Conservation (phyloP, 2,113 vertebrate genomes). For the Scalopus aquaticus region DNA sequence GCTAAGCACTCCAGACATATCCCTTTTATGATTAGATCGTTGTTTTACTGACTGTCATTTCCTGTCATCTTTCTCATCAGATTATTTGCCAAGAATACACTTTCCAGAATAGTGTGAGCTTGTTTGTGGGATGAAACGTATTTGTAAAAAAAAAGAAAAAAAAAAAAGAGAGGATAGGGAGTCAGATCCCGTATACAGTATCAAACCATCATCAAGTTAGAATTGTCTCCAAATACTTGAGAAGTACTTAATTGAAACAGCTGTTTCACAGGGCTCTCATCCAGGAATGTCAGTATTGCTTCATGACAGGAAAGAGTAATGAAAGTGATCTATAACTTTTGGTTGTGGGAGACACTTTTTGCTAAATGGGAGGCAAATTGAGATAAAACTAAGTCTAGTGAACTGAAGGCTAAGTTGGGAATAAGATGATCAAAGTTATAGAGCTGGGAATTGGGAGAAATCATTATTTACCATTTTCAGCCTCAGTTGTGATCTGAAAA, state of each 20-base stretch:
- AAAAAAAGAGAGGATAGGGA: not conserved
- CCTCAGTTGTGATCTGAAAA: not conserved
- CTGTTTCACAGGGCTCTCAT: not conserved
- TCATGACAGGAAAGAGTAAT: conserved; percentile 18
- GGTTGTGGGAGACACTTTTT: conserved; percentile 34
- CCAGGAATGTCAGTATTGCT: not conserved
- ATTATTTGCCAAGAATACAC: conserved; percentile 25
- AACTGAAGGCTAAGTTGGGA: not conserved
- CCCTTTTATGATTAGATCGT: conserved; percentile 44
- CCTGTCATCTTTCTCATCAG: conserved; percentile 31
- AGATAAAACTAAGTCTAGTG: conserved; percentile 29
- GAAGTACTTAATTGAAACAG: conserved; percentile 48
- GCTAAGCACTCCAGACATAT: not conserved
- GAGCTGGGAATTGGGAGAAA: not conserved
- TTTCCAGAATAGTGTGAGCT: not conserved
- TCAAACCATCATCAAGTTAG: not conserved
- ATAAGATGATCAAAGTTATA: not conserved
- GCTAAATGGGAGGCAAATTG: conserved; percentile 30
- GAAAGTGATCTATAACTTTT: conserved; percentile 40
- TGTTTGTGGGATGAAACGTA: not conserved
- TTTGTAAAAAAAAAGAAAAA: conserved; percentile 20
- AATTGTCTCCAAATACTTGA: conserved; percentile 13
- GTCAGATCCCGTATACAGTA: not conserved
- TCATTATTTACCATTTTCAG: not conserved
- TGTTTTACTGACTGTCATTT: conserved; percentile 40